Conservation (phyloP, 2,888 invertebrate genomes). For the Leptothorax acervorum region DNA sequence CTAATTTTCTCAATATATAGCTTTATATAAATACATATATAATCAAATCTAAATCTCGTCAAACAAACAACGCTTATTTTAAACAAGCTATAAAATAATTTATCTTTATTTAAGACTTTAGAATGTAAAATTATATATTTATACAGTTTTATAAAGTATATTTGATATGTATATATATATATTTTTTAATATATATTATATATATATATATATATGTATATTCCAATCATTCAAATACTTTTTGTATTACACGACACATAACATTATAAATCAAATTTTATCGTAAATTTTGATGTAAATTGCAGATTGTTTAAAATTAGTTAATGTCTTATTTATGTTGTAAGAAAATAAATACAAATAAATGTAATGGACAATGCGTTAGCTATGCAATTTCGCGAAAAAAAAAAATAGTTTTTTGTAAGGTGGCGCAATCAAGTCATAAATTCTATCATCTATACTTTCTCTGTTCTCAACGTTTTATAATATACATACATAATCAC, state of each 20-base stretch:
- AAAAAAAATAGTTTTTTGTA: background rate
- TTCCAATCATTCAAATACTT: background rate
- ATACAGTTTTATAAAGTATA: background rate
- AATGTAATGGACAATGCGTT: background rate
- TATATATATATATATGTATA: background rate
- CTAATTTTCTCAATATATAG: background rate
- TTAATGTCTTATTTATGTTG: background rate
- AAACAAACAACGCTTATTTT: background rate
- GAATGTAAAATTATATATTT: background rate
- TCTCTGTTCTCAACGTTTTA: constrained; percentile 19
- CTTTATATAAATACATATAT: background rate
- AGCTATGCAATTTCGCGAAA: background rate
- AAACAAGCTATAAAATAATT: background rate
- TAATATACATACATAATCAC: constrained; percentile 20
- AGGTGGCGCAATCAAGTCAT: background rate
- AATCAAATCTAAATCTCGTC: background rate
- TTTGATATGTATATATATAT: background rate
- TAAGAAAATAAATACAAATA: background rate
- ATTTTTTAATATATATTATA: background rate
- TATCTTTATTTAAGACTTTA: background rate
- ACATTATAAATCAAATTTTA: background rate
- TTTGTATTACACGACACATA: background rate
- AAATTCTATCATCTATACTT: constrained; percentile 5
- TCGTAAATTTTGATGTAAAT: background rate
- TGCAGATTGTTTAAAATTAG: background rate